Evolutionary conservation across 2,113 vertebrate species (phyloP).

Genomic region (Neolamprologus modestus): DNA sequence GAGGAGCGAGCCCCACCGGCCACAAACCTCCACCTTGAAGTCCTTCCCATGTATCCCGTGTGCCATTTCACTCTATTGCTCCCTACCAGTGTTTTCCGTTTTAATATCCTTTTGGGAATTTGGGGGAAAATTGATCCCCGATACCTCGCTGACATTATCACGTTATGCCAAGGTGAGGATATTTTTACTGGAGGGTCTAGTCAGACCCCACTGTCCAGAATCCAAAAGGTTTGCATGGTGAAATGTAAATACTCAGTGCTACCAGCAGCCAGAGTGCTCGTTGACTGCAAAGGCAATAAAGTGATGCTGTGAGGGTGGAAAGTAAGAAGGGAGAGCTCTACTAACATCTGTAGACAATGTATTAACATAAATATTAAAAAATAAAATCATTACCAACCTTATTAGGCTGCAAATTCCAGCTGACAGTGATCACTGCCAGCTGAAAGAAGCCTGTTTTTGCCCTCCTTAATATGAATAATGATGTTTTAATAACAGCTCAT

Average conservation of each 20-base stretch:
- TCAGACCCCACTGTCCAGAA: not conserved
- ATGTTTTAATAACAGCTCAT: not conserved
- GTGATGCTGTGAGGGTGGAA: not conserved
- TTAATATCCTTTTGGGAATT: not conserved
- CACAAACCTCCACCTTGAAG: conserved; percentile 47
- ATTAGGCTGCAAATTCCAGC: not conserved
- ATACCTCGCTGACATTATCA: not conserved
- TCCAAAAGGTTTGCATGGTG: not conserved
- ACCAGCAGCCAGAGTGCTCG: not conserved
- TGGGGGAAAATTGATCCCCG: not conserved
- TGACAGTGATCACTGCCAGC: not conserved
- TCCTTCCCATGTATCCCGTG: conserved; percentile 15
- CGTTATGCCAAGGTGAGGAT: not conserved
- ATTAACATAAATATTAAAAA: not conserved
- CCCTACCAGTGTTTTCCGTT: not conserved
- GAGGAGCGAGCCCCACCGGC: conserved; percentile 41
- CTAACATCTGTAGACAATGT: not conserved
- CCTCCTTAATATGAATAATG: not conserved
- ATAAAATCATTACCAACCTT: not conserved
- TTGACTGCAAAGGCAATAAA: not conserved
- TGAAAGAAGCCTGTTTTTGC: not conserved
- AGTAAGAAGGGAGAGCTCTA: not conserved
- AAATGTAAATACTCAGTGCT: not conserved
- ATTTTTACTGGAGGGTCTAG: not conserved
- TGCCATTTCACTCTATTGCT: not conserved